A percentile compares a stretch with the other conserved stretches of the same genome.
These are phyloP conservation scores for Borostomias antarcticus DNA, from an alignment of 2,797 vertebrate genomes.

Conservation along the genomic window DNA sequence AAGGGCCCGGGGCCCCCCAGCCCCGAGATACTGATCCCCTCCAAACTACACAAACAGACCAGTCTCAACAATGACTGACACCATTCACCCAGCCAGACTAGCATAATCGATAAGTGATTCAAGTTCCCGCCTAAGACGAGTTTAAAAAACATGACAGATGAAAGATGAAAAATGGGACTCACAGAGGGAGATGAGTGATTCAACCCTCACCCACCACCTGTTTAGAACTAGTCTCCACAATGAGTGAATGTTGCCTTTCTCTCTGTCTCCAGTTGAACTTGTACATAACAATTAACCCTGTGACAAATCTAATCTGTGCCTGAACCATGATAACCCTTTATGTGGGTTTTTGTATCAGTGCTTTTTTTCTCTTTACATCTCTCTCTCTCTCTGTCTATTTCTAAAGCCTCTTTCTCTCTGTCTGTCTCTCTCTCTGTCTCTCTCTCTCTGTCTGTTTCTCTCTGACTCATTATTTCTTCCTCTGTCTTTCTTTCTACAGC, in stretches of 20 bases:
- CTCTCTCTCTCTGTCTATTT: not conserved
- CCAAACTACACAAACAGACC: slow-evolving; percentile 67
- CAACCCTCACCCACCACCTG: too few species aligned
- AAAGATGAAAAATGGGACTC: too few species aligned
- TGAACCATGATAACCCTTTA: slow-evolving; percentile 67
- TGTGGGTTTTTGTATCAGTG: slow-evolving; percentile 47
- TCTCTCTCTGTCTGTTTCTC: not conserved
- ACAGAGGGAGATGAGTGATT: too few species aligned
- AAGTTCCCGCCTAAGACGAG: too few species aligned
- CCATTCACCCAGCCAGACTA: slow-evolving; percentile 67
- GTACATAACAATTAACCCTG: slow-evolving; percentile 37
- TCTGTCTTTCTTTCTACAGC: slow-evolving; percentile 14
- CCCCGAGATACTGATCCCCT: slow-evolving; percentile 84
- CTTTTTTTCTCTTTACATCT: not conserved
- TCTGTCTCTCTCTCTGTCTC: not conserved
- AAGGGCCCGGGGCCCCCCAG: slow-evolving; percentile 84
- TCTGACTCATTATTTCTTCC: slow-evolving; percentile 24
- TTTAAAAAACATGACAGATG: too few species aligned
- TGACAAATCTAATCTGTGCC: slow-evolving; percentile 83
- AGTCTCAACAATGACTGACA: slow-evolving; percentile 58
- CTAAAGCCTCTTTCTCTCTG: not conserved
- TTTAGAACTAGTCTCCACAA: not conserved
- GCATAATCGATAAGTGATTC: slow-evolving; percentile 67
- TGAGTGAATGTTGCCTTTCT: slow-evolving; percentile 32
- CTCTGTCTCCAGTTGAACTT: slow-evolving; percentile 13